phyloP scores from a whole-genome alignment of 1,140 invertebrate genomes.

The Papilio dardanus region DNA sequence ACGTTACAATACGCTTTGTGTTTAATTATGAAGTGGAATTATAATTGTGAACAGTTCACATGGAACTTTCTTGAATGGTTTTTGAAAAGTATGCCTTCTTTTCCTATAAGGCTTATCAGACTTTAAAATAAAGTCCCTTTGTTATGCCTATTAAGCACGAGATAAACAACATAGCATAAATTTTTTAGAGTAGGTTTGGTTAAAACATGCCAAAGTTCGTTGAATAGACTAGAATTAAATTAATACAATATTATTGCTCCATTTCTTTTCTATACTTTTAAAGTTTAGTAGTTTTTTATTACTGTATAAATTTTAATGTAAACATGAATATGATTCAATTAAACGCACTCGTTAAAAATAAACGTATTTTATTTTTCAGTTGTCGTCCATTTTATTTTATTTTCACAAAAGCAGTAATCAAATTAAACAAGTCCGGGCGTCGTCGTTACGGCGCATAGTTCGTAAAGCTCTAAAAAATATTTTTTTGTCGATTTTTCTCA shows the following conservation, averaged over 20 bases:
- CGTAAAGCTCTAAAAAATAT: slow-evolving; percentile 4
- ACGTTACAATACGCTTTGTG: slow-evolving; percentile 6
- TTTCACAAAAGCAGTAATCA: slow-evolving; percentile 22
- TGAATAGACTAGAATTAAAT: no score
- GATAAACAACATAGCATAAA: no score
- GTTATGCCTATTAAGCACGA: no score
- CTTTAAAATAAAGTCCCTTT: no score
- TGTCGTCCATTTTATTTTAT: slow-evolving; percentile 8
- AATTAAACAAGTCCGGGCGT: slow-evolving; percentile 24
- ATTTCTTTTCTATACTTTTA: neutral
- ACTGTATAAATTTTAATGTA: neutral
- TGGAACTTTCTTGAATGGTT: neutral
- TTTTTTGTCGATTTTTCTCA: slow-evolving; percentile 25
- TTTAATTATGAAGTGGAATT: slow-evolving; percentile 1
- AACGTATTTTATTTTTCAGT: slow-evolving; percentile 8
- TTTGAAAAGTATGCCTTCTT: no score
- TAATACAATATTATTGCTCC: no score
- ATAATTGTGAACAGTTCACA: neutral
- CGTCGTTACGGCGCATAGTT: neutral
- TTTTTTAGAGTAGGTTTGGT: no score
- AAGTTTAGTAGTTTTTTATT: neutral
- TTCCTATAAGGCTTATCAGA: no score
- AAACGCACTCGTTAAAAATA: neutral
- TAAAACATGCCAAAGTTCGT: no score
- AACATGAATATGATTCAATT: neutral